Evolutionary conservation across 1,140 invertebrate genomes (phyloP), one percentile per base, ranked within the genome.

Genomic region (Araneus ventricosus): DNA sequence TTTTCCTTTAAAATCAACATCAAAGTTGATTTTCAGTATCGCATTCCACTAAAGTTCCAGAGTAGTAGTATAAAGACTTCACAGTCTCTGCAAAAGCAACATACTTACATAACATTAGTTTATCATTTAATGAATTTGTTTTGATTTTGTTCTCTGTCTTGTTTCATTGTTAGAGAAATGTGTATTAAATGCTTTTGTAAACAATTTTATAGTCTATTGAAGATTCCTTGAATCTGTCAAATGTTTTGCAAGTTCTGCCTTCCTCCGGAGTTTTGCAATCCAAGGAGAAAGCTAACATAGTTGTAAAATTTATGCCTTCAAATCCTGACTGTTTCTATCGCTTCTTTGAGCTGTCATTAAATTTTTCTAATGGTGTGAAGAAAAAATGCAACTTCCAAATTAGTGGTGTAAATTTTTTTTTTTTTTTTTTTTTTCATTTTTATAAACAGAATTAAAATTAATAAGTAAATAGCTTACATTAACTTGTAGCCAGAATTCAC

Each of bases 331-430:
- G 39, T 45, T 84, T 84, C 41, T 84, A 17, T 34, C 82, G 34
- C 4, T 84, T 52, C 30, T 84, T 84, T 84, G 39, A 84, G 20
- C 5, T 84, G 17, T 27, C 45, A 7, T 14, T 84, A 10, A 57
- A n/a, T 41, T 84, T 52, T 41, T 45, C 24, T n/a, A 52, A 84
- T 84, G 82, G 82, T 30, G 24, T 27, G 2, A 84, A 30, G 1
- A 41, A 84, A 84, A 84, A 41, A 17, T 52, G 82, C n/a, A 84
- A 52, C 24, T 84, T 84, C 41, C 52, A 84, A 52, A 57, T 84
- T n/a, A 27, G 70, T 37, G 70, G 70, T 75, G 70, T 75, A 20
- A 75, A 30, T 75, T 20, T 34, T 27, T 67, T 75, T 75, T 4
- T 20, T 20, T 22, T 37, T 37, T 75, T 14, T 75, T 70, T 34